Evolutionary conservation across 2,888 invertebrate genomes (phyloP), one percentile per base, ranked within the genome.

Genomic region (Deilephila porcellus): DNA sequence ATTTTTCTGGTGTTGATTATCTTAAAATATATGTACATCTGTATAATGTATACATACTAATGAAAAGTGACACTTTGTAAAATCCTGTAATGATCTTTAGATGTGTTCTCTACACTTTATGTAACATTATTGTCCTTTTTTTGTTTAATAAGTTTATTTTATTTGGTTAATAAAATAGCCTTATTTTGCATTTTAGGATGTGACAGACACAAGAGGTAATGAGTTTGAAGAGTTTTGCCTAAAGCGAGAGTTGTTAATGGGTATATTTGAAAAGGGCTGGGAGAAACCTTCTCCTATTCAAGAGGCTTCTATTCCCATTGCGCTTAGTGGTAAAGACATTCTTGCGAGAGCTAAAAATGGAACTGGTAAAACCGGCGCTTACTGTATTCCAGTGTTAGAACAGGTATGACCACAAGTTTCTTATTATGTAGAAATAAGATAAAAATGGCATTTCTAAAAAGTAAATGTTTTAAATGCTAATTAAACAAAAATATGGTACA

Each of bases 181-280:
- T 32, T 8, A 34, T 52, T 76, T 76, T 75, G 79, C 78, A 76
- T 83, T 88, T 89, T 75, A 99, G 99, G 99, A 99, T 97, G 99
- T 99, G 83, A 99, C 99, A 83, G 98, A 99, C 94, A 99, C 99
- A 88, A 97, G 98, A 95, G 99, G 99, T 85, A 99, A 99, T 95
- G 99, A 99, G 94, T 99, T 99, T 95, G 99, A 99, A 96, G 99
- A 99, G 94, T 99, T 99, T 95, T 99, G 99, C 93, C 96, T 99
- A 82, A 98, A 98, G 95, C 96, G 99, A 84, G 98, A 99, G 95
- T 96, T 99, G 85, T 95, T 99, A 84, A 99, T 99, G 99, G 99
- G 99, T 81, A 99, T 99, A 89, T 99, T 99, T 93, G 99, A 99
- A 93, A 99, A 99, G 95, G 99, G 99, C 76, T 99, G 98, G 99